Base-by-base conservation (phyloP, 2,888 invertebrate genomes). In the Ptychoptera albimana region DNA sequence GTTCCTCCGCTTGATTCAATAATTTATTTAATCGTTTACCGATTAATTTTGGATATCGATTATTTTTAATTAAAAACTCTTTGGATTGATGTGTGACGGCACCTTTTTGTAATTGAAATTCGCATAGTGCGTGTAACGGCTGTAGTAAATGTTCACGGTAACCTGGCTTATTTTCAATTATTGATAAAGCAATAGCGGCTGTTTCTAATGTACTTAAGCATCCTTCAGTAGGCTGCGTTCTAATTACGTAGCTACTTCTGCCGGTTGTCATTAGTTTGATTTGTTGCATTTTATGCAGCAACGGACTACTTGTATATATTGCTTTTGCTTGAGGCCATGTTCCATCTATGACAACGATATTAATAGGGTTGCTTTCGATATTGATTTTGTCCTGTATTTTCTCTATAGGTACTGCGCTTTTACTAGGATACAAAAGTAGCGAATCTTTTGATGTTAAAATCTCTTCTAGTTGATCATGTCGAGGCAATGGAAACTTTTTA, bases 271-370 rank as follows among this genome's bases (percentile, higher is more conserved):
- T 67, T 42, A 93, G 69, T 65, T 89, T 88, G 0, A 91, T 85
- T 68, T 91, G 87, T 55, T 71, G 77, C 46, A 92, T 64, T 44
- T 69, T 67, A 54, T 82, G 82, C 42, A 93, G 68, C 47, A 77
- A 68, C 11, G 80, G 74, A 60, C 87, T 91, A 49, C 84, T 80
- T 41, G 82, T 75, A 65, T 84, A 93, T 49, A 93, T 88, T 10
- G 88, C 84, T 63, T 88, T 89, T 2, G 93, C 92, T 64, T 94
- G 93, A 1, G 89, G 84, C 93, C 93, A 94, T 9, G 94, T 94
- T 5, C 94, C 93, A 69, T 94, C 93, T 50, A 94, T 74, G 37
- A 93, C 66, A 38, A 93, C 70, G 43, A 93, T 68, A 60, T 86
- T 91, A 58, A 82, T 86, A 9, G 70, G 72, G 37, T 63, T 66